Evolutionary conservation across 2,888 invertebrate genomes (phyloP), one percentile per base, ranked within the genome.

Genomic region (Oasisia sp.): DNA sequence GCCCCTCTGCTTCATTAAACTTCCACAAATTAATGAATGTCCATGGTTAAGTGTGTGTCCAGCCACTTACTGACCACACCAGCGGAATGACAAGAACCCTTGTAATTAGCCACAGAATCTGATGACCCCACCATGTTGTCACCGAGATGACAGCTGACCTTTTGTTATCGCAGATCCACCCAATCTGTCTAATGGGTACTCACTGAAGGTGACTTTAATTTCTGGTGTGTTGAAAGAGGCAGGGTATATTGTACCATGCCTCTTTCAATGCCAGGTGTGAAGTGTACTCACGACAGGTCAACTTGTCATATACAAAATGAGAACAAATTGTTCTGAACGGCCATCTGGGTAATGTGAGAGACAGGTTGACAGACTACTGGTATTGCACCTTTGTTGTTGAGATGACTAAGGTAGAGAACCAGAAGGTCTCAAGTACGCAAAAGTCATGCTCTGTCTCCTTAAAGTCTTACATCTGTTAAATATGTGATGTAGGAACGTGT

Each of bases 1-100:
- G 7, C 74, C 74, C 74, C 74, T 74, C n/a, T 27, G 74, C 74
- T 74, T 74, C 74, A 74, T 19, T n/a, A 74, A 74, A 27, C 27
- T n/a, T 74, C 74, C 27, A 74, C 74, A 74, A 74, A 74, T 74
- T 74, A 74, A 74, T 74, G 74, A 74, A 74, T 74, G 74, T n/a
- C n/a, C 27, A 11, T 74, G 19, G 74, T 74, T 27, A 27, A 74
- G 74, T 74, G 74, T 74, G 19, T 74, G 74, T 74, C 27, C 74
- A 74, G 74, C 74, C 74, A 74, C 19, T 74, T 74, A 74, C 19
- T 74, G 74, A 7, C 19, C 27, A 27, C 74, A 74, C 27, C 27
- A n/a, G 27, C 27, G 74, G 74, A 74, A 74, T 74, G 74, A 74
- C 74, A 74, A 74, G 74, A 19, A 19, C 74, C 74, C 19, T 74